Base-by-base conservation (phyloP, 2,797 vertebrate genomes). In the Eupleurogrammus muticus region DNA sequence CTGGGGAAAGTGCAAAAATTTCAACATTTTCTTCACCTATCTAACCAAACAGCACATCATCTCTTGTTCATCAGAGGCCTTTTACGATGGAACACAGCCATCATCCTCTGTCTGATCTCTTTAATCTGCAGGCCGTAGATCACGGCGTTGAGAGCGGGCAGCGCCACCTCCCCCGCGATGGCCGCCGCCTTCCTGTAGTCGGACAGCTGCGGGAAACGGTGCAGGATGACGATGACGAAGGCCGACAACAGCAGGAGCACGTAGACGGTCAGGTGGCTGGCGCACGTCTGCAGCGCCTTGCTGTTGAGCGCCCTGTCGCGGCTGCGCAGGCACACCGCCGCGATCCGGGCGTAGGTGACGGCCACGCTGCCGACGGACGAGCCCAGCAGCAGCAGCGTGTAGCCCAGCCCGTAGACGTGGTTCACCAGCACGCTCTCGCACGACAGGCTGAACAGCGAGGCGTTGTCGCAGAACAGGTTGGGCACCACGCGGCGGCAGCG, bases 401-500 rank as follows among this genome's bases (percentile, higher is more conserved):
- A 86, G 0, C 86, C 35, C 1, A 95, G 77, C 0, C 95, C 95
- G 0, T 93, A 95, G 24, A 95, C 85, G 19, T 94, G 70, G 23
- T 96, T 96, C 62, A 94, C 70, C 0, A 55, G 9, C 0, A 92
- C 83, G 46, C 86, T 92, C 0, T 94, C 91, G 0, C 94, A 95
- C 3, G 94, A 95, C 38, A 96, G 91, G 38, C 88, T 89, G 28
- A 95, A 95, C 0, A 96, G 86, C 23, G 94, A 95, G 74, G 95
- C 92, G 61, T 96, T 95, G 47, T 96, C 93, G 0, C 95, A 96
- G 69, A 93, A 96, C 2, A 89, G 92, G 87, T 94, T 95, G 4
- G 67, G 70, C 59, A 95, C 83, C 2, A 83, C 84, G 53, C 90
- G 85, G 0, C 80, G 86, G 0, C 94, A 95, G 62, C 87, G 93